Evolutionary conservation across 2,797 vertebrate genomes (phyloP).

Genomic region (Loriculus beryllinus): DNA sequence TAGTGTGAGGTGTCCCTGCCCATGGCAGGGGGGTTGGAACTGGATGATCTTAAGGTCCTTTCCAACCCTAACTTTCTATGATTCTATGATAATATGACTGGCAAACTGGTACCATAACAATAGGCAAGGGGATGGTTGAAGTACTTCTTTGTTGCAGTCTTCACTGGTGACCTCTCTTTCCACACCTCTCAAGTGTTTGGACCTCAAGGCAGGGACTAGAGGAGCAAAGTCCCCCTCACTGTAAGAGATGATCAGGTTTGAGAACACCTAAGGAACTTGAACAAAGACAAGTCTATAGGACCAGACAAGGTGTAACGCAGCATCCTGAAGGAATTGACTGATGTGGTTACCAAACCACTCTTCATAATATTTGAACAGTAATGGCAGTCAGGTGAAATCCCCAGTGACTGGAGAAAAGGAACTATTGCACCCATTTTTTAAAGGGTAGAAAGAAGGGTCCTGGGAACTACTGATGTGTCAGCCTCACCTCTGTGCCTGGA

Average conservation of each 20-base stretch:
- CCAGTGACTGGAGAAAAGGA: neutral
- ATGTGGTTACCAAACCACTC: neutral
- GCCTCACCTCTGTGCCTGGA: neutral
- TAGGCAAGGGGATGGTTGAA: neutral
- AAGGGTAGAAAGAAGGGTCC: neutral
- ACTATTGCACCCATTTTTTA: neutral
- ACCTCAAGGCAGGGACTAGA: neutral
- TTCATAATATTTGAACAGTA: neutral
- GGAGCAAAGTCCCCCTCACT: neutral
- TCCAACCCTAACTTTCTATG: too few relatives aligned
- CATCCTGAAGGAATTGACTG: neutral
- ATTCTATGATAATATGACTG: accelerated
- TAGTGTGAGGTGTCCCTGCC: too few relatives aligned
- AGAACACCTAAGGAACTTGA: neutral
- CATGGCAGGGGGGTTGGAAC: too few relatives aligned
- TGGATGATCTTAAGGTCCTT: too few relatives aligned
- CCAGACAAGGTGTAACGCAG: neutral
- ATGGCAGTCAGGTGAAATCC: neutral
- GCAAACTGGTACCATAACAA: neutral
- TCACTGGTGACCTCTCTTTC: neutral
- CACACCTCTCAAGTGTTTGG: neutral
- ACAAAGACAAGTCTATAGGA: neutral
- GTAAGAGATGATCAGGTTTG: neutral
- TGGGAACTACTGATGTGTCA: neutral
- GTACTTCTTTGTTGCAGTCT: neutral